Percentiles rank a stretch among this genome's conserved stretches.
These are phyloP conservation scores for Lepidocolaptes lacrymiger DNA, from an alignment of 2,797 vertebrate genomes.

Conservation along the genomic window DNA sequence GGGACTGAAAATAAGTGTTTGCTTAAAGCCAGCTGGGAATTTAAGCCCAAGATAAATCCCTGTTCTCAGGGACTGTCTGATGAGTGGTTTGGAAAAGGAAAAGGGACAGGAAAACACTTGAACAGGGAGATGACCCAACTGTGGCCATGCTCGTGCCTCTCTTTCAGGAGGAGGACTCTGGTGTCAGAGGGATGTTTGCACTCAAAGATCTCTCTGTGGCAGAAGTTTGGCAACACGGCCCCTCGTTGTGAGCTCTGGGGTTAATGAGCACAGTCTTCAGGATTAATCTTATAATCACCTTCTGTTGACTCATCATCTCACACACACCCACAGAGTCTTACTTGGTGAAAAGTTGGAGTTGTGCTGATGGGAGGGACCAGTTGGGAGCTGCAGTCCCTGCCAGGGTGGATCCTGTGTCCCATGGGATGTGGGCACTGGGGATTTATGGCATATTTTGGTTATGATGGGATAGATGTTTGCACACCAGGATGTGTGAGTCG, in stretches of 20 bases:
- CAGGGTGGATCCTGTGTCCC: not conserved
- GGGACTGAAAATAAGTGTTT: not conserved
- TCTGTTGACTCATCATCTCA: not conserved
- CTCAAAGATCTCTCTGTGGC: not conserved
- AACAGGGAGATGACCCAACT: not conserved
- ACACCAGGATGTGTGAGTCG: rapidly evolving
- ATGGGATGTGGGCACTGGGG: rapidly evolving
- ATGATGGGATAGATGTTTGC: not conserved
- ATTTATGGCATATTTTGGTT: not conserved
- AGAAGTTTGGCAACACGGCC: not conserved
- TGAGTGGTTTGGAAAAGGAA: not conserved
- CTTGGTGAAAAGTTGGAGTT: not conserved
- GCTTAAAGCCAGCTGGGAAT: not conserved
- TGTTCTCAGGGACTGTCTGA: not conserved
- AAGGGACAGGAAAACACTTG: not conserved
- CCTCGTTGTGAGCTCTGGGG: not conserved
- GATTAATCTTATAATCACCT: not conserved
- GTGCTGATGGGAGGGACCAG: rapidly evolving
- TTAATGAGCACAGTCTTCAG: not conserved
- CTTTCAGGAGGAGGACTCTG: not conserved
- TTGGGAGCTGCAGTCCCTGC: not conserved
- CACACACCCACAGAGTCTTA: not conserved
- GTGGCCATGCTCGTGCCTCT: not conserved
- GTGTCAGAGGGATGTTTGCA: not conserved
- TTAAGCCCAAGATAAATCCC: not conserved